A percentile compares a stretch with the other conserved stretches of the same genome.
phyloP scores from a whole-genome alignment of 2,113 vertebrate species.

The Zapornia atra region DNA sequence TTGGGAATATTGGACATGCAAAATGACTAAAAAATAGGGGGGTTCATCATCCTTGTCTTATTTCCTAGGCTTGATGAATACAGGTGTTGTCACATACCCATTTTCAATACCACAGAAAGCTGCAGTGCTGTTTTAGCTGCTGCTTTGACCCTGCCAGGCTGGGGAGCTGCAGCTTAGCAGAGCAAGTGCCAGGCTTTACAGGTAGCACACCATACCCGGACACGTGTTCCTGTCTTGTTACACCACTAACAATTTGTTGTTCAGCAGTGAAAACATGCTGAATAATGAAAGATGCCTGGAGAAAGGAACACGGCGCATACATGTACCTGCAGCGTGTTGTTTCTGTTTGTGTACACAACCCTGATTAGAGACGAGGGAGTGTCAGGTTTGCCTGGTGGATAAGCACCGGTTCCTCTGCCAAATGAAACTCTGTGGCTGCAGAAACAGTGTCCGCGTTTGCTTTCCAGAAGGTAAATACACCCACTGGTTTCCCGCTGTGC shows the following conservation, averaged over 20 bases:
- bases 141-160: not conserved
- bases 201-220: not conserved
- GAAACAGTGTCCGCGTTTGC: not conserved
- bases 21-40: not conserved
- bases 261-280: conserved; percentile 58
- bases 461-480: conserved; percentile 42
- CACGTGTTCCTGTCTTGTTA: conserved; percentile 64
- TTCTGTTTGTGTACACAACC: conserved; percentile 53
- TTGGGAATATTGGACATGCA: not conserved
- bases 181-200: not conserved
- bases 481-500: not conserved
- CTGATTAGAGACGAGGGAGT: conserved; percentile 41
- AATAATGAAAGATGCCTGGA: conserved; percentile 74
- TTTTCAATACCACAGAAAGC: not conserved
- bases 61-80: not conserved
- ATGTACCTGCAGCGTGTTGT: conserved; percentile 26
- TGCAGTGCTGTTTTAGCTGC: not conserved
- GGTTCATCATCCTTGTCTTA: not conserved
- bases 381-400: conserved; percentile 33
- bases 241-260: conserved; percentile 67
- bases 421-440: conserved; percentile 58
- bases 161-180: not conserved
- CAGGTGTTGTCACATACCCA: not conserved
- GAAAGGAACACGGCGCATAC: conserved; percentile 35
- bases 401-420: conserved; percentile 40